phyloP scores from a whole-genome alignment of 2,113 vertebrate species.

The Saguinus midas region DNA sequence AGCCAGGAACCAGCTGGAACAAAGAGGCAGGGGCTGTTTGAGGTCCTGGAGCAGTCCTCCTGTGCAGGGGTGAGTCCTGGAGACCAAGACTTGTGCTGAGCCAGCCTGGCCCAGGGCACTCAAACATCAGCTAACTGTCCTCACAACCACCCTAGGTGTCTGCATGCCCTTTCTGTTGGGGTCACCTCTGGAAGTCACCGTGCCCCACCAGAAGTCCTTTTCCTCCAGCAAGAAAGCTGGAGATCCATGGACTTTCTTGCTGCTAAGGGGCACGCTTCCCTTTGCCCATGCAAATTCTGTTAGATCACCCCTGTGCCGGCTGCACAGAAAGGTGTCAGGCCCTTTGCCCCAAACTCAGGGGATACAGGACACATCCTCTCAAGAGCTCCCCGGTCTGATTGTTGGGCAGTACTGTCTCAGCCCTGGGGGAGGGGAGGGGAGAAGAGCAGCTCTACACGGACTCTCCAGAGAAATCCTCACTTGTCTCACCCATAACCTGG shows the following conservation, averaged over 20 bases:
- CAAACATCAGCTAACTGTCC: not conserved
- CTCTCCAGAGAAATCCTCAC: not conserved
- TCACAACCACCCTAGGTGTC: not conserved
- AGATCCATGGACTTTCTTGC: not conserved
- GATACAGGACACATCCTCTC: not conserved
- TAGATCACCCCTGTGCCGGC: not conserved
- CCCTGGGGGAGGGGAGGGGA: accelerated
- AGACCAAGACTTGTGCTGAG: not conserved
- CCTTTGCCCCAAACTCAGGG: not conserved
- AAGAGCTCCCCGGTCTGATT: not conserved
- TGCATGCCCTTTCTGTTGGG: not conserved
- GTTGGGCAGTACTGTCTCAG: not conserved
- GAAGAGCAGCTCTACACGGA: too few relatives aligned
- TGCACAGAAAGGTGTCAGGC: not conserved
- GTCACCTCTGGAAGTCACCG: not conserved
- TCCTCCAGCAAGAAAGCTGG: not conserved
- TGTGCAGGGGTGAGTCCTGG: not conserved
- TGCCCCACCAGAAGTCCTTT: not conserved
- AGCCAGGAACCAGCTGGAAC: not conserved
- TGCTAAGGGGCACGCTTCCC: not conserved
- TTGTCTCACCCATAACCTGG: not conserved
- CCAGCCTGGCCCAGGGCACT: not conserved
- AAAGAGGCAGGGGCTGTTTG: not conserved
- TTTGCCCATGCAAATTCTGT: not conserved
- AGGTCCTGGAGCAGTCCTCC: not conserved